Conservation (phyloP, 1,140 invertebrate genomes). For the Tetramorium simillimum region DNA sequence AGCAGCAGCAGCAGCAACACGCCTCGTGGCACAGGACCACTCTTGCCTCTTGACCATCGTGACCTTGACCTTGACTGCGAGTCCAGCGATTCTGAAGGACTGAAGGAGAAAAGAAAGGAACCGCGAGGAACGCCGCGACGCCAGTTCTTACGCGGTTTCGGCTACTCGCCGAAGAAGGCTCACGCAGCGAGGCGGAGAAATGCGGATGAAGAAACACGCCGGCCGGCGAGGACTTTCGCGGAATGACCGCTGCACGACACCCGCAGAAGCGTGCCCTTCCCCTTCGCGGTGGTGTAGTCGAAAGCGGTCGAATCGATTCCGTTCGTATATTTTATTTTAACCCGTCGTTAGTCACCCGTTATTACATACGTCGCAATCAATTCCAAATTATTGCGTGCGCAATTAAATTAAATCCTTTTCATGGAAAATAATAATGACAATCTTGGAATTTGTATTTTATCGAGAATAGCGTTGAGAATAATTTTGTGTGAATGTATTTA, state of each 20-base stretch:
- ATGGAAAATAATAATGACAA: not conserved
- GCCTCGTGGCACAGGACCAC: slow-evolving; percentile 83
- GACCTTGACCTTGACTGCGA: slow-evolving; percentile 63
- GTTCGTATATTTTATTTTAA: slow-evolving; percentile 12
- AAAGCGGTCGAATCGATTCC: slow-evolving; percentile 7
- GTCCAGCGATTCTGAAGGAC: slow-evolving; percentile 22
- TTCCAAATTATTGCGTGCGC: not conserved
- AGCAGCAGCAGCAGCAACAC: slow-evolving; percentile 70
- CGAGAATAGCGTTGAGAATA: not conserved
- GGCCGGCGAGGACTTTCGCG: slow-evolving; percentile 10
- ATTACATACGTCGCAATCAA: not conserved
- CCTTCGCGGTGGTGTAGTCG: slow-evolving; percentile 40
- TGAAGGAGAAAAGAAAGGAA: slow-evolving; percentile 18
- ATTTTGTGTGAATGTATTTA: too few relatives aligned
- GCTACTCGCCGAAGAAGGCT: not conserved
- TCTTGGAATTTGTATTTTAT: not conserved
- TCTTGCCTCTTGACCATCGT: slow-evolving; percentile 82
- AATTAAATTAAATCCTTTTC: not conserved
- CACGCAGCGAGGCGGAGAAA: slow-evolving; percentile 5
- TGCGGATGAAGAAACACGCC: slow-evolving; percentile 18
- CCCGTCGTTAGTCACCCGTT: slow-evolving; percentile 5
- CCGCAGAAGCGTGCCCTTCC: not conserved
- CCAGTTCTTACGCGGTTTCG: slow-evolving; percentile 44
- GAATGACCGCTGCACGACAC: slow-evolving; percentile 18
- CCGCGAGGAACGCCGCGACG: slow-evolving; percentile 43